Evolutionary conservation across 2,888 invertebrate species (phyloP).

Genomic region (Zele albiditarsus): DNA sequence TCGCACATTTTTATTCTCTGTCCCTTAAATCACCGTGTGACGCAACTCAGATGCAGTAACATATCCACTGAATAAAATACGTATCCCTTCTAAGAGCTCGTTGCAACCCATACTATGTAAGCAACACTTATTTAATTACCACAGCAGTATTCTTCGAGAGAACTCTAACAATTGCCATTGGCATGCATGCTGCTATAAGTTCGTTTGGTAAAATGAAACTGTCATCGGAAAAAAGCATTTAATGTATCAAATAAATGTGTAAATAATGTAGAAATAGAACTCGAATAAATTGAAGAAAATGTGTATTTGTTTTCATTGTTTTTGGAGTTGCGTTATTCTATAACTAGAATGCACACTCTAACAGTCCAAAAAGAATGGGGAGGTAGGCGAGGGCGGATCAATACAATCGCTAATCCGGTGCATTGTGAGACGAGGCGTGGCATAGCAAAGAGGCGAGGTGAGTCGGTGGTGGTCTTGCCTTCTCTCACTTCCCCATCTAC

Average conservation of each 20-base stretch:
- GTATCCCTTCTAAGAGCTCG: not conserved
- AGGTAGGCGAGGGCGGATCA: conserved; percentile 71
- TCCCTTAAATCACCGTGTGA: not conserved
- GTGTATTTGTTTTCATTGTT: not conserved
- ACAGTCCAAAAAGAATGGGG: conserved; percentile 41
- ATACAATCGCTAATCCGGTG: conserved; percentile 73
- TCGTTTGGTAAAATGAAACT: not conserved
- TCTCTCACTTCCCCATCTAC: conserved; percentile 34
- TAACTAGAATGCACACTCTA: conserved; percentile 48
- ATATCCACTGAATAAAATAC: not conserved
- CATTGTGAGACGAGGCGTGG: conserved; percentile 73
- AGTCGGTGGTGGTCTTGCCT: conserved; percentile 65
- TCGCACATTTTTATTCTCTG: not conserved
- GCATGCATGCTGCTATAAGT: not conserved
- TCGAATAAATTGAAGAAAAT: no score
- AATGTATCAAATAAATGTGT: not conserved
- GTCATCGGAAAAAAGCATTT: not conserved
- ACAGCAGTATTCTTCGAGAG: not conserved
- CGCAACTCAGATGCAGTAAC: not conserved
- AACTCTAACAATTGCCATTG: not conserved
- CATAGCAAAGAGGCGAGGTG: conserved; percentile 71
- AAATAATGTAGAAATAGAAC: not conserved
- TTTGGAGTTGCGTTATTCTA: conserved; percentile 32
- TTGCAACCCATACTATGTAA: not conserved
- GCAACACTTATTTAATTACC: not conserved